Evolutionary conservation across 2,113 vertebrate genomes (phyloP).

Genomic region (Barnardius zonarius): DNA sequence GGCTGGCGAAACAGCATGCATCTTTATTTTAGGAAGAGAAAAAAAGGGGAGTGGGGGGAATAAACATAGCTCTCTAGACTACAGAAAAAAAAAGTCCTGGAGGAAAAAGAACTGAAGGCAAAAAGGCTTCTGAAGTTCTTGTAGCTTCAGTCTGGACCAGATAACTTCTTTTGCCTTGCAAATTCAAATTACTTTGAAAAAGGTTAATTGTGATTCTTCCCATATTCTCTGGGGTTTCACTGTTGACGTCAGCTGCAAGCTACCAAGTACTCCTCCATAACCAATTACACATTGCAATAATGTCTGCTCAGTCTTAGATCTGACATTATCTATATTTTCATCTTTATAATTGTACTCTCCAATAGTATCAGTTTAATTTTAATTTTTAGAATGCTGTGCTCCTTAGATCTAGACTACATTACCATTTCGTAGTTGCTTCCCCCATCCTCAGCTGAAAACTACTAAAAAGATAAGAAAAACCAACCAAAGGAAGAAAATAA

Average conservation of each 20-base stretch:
- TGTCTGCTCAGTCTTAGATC: not conserved
- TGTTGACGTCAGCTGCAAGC: constrained; percentile 23
- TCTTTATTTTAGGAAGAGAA: not conserved
- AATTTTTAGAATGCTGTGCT: not conserved
- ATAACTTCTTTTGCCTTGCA: constrained; percentile 1
- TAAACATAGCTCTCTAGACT: not conserved
- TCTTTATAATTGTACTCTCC: not conserved
- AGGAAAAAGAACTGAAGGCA: not conserved
- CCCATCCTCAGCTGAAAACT: not conserved
- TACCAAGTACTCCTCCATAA: not conserved
- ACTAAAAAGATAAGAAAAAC: not conserved
- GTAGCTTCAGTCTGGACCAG: not conserved
- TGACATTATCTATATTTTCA: not conserved
- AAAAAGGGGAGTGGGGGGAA: not conserved
- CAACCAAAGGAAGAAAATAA: not conserved
- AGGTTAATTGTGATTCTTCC: constrained; percentile 43
- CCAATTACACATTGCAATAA: constrained; percentile 1
- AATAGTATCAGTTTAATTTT: not conserved
- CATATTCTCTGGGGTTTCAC: not conserved
- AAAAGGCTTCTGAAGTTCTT: not conserved
- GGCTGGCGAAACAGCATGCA: not conserved
- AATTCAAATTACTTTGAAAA: constrained; percentile 28
- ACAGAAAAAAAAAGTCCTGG: not conserved
- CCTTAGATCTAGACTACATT: not conserved
- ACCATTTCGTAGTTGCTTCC: not conserved